phyloP scores from a whole-genome alignment of 2,797 vertebrate species.

The Peromyscus nudipes region DNA sequence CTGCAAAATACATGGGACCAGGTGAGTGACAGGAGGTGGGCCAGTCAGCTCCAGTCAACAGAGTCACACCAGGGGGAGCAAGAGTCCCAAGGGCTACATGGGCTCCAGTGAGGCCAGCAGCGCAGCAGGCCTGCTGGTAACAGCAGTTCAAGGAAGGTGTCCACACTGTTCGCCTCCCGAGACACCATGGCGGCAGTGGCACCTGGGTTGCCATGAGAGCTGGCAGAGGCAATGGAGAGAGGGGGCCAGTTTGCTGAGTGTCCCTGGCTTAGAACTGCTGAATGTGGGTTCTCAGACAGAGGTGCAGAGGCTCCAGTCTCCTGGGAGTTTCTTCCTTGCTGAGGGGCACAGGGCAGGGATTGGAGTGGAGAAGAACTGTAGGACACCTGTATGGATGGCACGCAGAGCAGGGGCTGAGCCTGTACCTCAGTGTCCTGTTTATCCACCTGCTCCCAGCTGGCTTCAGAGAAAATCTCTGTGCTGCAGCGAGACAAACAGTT shows the following conservation, averaged over 20 bases:
- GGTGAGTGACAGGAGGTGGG: constrained; percentile 59
- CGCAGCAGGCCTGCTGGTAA: constrained; percentile 64
- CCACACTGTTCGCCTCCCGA: constrained; percentile 69
- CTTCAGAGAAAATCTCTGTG: constrained; percentile 98
- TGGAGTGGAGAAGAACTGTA: constrained; percentile 63
- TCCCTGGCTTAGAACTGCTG: constrained; percentile 67
- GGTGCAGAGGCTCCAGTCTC: constrained; percentile 44
- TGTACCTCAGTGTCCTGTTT: constrained; percentile 98
- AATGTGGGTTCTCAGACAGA: constrained; percentile 37
- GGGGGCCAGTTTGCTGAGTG: constrained; percentile 29
- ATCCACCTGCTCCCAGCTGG: constrained; percentile 99
- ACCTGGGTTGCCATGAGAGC: constrained; percentile 31
- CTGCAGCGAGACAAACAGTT: constrained; percentile 99
- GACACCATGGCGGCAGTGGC: constrained; percentile 53
- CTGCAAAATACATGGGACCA: constrained; percentile 87
- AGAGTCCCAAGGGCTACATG: constrained; percentile 49
- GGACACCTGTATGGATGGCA: constrained; percentile 70
- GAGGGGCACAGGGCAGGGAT: constrained; percentile 20
- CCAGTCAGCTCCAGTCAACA: constrained; percentile 53
- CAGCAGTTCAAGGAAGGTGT: constrained; percentile 77
- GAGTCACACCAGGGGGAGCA: constrained; percentile 58
- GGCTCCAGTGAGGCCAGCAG: constrained; percentile 38
- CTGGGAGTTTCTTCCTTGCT: constrained; percentile 52
- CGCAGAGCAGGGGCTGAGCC: constrained; percentile 86
- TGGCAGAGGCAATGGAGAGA: constrained; percentile 54